A percentile compares a stretch with the other conserved stretches of the same genome.
Conservation (phyloP, 2,888 invertebrate species). For the Meloe dianella region DNA sequence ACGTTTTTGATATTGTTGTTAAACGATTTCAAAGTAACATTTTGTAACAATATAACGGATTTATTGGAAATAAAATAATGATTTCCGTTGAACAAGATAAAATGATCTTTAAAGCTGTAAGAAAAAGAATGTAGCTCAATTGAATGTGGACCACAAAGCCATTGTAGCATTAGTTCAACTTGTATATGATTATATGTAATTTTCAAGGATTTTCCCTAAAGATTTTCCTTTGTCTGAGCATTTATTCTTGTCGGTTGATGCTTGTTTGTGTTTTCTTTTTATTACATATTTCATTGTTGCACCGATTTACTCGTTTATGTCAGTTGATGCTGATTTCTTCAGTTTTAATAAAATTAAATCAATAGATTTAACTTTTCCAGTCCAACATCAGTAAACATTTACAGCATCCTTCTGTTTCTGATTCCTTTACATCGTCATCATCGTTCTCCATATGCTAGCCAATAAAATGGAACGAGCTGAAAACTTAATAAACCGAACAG, state of each 20-base stretch:
- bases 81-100: background rate
- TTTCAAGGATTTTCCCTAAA: background rate
- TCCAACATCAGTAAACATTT: background rate
- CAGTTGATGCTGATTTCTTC: background rate
- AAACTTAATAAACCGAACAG: slow-evolving; percentile 45
- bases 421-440: background rate
- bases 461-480: slow-evolving; percentile 36
- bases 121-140: background rate
- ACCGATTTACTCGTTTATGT: background rate
- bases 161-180: background rate
- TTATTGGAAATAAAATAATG: background rate
- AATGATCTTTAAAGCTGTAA: background rate
- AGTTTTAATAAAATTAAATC: background rate
- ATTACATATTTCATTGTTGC: too few relatives aligned
- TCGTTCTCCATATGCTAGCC: slow-evolving; percentile 13
- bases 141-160: background rate
- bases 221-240: background rate
- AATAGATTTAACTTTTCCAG: background rate
- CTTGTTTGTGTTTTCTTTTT: background rate
- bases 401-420: background rate
- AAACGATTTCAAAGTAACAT: background rate
- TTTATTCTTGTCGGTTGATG: background rate
- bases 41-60: background rate
- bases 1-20: too few relatives aligned
- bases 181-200: slow-evolving; percentile 2